phyloP scores from a whole-genome alignment of 2,888 invertebrate genomes.

The Frankliniella intonsa region DNA sequence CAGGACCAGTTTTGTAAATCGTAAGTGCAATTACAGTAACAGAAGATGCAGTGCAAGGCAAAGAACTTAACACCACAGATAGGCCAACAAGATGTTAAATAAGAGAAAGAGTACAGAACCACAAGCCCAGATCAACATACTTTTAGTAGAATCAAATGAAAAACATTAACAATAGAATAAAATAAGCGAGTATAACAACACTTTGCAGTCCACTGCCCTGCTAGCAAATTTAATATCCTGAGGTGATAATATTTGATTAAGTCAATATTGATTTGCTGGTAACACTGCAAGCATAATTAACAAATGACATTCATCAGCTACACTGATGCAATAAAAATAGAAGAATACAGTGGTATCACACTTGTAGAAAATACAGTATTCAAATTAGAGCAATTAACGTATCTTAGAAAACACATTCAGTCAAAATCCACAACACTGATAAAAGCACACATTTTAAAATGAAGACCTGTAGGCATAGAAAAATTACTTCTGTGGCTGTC shows the following conservation, averaged over 20 bases:
- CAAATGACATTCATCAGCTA: neutral
- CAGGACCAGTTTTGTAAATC: neutral
- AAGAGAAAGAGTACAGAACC: neutral
- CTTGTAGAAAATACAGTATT: slow-evolving; percentile 9
- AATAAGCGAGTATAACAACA: neutral
- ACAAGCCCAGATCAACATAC: neutral
- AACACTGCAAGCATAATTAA: neutral
- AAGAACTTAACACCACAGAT: neutral
- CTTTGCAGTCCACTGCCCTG: too few species aligned
- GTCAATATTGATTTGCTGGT: neutral
- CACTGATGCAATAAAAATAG: neutral
- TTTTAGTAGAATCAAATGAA: neutral
- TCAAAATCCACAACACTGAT: neutral
- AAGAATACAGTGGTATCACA: neutral
- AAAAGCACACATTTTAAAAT: neutral
- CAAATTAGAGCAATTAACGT: neutral
- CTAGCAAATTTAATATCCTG: neutral
- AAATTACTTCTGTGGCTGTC: neutral
- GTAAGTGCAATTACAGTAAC: too few species aligned
- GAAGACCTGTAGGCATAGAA: too few species aligned
- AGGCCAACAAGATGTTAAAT: slow-evolving; percentile 1
- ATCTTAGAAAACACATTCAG: neutral
- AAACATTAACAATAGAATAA: neutral
- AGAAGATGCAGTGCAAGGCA: neutral
- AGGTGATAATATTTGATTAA: neutral